Evolutionary conservation across 2,888 invertebrate species (phyloP).

Genomic region (Caenorhabditis sinica): DNA sequence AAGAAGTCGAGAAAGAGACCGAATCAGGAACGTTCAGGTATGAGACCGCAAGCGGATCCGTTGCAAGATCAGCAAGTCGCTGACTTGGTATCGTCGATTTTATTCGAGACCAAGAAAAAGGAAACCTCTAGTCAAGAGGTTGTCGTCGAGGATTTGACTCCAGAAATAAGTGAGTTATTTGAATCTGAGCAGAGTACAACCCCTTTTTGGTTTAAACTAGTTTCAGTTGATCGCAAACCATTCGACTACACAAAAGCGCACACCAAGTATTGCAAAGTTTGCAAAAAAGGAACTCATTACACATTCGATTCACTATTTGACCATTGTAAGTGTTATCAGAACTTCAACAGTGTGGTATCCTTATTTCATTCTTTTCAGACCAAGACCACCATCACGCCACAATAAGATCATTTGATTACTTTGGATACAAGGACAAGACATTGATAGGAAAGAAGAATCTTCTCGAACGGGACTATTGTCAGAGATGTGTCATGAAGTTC

Average conservation of each 20-base stretch:
- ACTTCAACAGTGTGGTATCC: not conserved
- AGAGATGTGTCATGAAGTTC: constrained; percentile 31
- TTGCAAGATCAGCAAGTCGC: constrained; percentile 25
- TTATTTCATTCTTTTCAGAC: constrained; percentile 20
- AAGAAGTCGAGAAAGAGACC: constrained; percentile 25
- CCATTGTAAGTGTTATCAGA: constrained; percentile 41
- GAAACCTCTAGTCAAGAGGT: constrained; percentile 44
- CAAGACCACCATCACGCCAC: constrained; percentile 38
- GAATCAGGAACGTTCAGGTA: not conserved
- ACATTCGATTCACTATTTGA: constrained; percentile 39
- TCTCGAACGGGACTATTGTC: constrained; percentile 28
- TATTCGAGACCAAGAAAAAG: constrained; percentile 49
- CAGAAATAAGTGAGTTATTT: constrained; percentile 18
- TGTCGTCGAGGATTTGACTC: constrained; percentile 26
- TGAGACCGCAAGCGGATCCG: not conserved
- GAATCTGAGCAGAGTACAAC: not conserved
- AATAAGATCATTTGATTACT: constrained; percentile 34
- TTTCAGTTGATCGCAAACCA: constrained; percentile 25
- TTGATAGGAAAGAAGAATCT: constrained; percentile 44
- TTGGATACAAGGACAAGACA: constrained; percentile 23
- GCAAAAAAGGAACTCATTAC: constrained; percentile 46
- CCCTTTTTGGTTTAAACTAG: not conserved
- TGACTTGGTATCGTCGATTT: constrained; percentile 18
- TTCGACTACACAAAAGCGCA: not conserved
- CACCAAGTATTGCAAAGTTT: constrained; percentile 49